Evolutionary conservation across 2,888 invertebrate species (phyloP).

Genomic region (Melanchra persicariae): DNA sequence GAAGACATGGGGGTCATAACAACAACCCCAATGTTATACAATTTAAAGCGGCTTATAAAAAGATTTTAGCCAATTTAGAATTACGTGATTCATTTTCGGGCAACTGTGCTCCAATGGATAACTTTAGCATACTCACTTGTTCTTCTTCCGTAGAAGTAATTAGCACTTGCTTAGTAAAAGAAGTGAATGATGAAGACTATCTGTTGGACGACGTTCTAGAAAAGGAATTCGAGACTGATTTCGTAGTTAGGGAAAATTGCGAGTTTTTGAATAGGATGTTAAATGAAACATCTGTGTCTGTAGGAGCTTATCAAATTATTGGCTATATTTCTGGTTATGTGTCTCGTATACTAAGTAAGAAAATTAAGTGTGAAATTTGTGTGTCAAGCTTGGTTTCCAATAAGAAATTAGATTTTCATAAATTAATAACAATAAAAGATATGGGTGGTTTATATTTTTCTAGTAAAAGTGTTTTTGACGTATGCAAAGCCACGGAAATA

Average conservation of each 20-base stretch:
- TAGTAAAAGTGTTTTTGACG: too few relatives aligned
- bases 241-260: neutral
- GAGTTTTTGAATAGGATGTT: neutral
- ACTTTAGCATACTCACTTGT: too few relatives aligned
- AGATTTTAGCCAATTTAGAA: conserved; percentile 8
- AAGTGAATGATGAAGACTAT: too few relatives aligned
- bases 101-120: too few relatives aligned
- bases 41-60: too few relatives aligned
- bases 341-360: conserved; percentile 4
- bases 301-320: neutral
- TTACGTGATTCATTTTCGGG: conserved; percentile 4
- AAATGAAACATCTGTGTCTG: conserved; percentile 5
- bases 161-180: too few relatives aligned
- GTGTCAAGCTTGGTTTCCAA: neutral
- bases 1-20: conserved; percentile 1
- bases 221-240: too few relatives aligned
- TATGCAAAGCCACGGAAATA: conserved; percentile 2
- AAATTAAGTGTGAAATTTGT: conserved; percentile 6
- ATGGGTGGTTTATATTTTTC: conserved; percentile 1
- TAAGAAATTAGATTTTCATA: neutral
- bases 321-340: conserved; percentile 6
- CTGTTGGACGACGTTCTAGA: too few relatives aligned
- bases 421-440: too few relatives aligned
- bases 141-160: too few relatives aligned
- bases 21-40: neutral